Percentiles rank a stretch among this genome's conserved stretches.
Conservation (phyloP, 2,888 invertebrate species). For the Acleris cristana region DNA sequence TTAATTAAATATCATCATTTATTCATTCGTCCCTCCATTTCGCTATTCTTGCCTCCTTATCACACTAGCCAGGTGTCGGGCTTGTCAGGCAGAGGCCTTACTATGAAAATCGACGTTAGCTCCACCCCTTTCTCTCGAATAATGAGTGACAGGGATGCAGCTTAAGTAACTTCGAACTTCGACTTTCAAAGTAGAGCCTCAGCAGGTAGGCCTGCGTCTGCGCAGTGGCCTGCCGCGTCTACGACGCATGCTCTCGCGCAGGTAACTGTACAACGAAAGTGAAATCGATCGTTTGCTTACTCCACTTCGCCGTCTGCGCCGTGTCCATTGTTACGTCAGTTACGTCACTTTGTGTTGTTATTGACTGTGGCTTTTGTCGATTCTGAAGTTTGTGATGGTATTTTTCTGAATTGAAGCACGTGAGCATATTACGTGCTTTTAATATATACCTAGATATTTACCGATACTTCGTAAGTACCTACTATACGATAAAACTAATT, state of each 20-base stretch:
- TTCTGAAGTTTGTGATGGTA: neutral
- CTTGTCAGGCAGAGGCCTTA: neutral
- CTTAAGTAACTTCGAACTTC: no score
- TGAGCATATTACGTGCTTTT: no score
- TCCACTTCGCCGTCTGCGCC: slow-evolving; percentile 50
- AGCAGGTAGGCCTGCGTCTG: neutral
- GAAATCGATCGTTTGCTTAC: slow-evolving; percentile 61
- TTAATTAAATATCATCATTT: no score
- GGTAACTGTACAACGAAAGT: slow-evolving; percentile 64
- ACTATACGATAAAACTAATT: no score
- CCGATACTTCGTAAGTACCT: no score
- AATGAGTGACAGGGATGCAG: no score
- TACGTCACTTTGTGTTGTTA: slow-evolving; percentile 31
- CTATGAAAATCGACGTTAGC: no score
- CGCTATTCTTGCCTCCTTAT: neutral
- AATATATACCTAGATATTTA: no score
- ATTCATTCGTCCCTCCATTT: no score
- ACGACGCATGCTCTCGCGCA: slow-evolving; percentile 22
- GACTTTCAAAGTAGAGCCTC: no score
- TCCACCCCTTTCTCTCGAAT: no score
- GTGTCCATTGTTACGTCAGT: slow-evolving; percentile 39
- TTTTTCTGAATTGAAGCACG: no score
- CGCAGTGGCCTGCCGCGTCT: slow-evolving; percentile 14
- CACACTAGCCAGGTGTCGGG: neutral
- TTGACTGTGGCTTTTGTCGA: neutral